These are phyloP conservation scores for Lamprologus speciosus DNA, from an alignment of 2,113 vertebrate species.

Conservation along the genomic window DNA sequence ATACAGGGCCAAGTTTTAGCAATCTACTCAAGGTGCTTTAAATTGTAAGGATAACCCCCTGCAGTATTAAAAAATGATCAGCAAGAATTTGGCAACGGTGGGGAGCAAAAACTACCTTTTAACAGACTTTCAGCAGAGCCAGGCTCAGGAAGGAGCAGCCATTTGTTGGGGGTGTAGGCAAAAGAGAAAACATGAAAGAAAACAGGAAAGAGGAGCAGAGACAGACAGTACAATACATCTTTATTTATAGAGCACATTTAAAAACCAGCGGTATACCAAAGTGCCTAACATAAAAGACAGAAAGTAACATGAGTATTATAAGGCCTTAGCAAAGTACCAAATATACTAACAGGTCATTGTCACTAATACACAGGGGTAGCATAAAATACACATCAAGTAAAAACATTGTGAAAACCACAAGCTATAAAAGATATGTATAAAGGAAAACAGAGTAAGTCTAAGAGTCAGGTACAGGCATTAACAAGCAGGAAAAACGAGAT, in stretches of 20 bases:
- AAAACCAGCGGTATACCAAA: neutral
- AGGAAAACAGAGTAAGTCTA: neutral
- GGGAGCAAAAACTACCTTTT: neutral
- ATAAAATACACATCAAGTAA: neutral
- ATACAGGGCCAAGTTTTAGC: neutral
- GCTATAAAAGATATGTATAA: fast-evolving
- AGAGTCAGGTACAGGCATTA: neutral
- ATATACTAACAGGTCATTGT: neutral
- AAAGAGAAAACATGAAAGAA: neutral
- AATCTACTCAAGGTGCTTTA: neutral
- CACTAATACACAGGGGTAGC: neutral
- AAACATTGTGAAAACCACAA: neutral
- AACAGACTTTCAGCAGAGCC: neutral
- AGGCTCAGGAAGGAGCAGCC: neutral
- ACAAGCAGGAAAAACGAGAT: too few relatives aligned
- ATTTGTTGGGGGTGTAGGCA: neutral
- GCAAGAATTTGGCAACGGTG: neutral
- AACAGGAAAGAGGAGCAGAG: neutral
- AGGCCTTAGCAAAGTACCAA: neutral
- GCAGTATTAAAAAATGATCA: neutral
- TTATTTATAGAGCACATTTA: neutral
- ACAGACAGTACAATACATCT: neutral
- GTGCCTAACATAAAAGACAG: neutral
- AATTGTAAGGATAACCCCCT: neutral
- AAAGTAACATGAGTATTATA: neutral